phyloP scores from a whole-genome alignment of 2,113 vertebrate species.

The Ptychochromis oligacanthus region DNA sequence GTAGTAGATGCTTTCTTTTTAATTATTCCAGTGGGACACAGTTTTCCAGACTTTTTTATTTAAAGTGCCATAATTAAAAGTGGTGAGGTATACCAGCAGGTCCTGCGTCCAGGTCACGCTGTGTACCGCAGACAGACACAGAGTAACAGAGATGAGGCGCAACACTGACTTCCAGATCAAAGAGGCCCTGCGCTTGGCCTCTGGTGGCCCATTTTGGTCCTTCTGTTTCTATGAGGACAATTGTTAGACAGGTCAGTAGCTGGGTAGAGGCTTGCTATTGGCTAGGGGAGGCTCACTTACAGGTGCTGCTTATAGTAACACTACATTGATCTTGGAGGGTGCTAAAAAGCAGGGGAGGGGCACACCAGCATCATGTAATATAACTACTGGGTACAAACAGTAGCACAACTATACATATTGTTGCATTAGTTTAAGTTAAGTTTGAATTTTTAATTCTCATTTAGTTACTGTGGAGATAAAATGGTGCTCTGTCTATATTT shows the following conservation, averaged over 20 bases:
- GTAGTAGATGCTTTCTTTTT: neutral
- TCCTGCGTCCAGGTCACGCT: slow-evolving; percentile 70
- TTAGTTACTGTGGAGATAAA: neutral
- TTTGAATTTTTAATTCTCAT: neutral
- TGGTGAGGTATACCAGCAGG: slow-evolving; percentile 66
- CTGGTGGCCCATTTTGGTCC: slow-evolving; percentile 47
- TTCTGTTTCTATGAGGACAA: slow-evolving; percentile 62
- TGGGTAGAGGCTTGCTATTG: neutral
- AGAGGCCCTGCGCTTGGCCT: slow-evolving; percentile 47
- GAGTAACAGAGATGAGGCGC: slow-evolving; percentile 65
- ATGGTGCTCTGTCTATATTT: neutral
- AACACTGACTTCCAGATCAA: slow-evolving; percentile 75
- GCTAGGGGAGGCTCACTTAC: neutral
- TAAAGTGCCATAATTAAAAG: slow-evolving; percentile 10
- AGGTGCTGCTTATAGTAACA: neutral
- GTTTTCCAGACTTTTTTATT: neutral
- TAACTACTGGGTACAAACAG: neutral
- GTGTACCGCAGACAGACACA: slow-evolving; percentile 65
- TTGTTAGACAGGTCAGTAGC: slow-evolving; percentile 56
- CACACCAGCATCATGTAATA: neutral
- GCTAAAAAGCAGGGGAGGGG: slow-evolving; percentile 3
- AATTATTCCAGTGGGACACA: slow-evolving; percentile 1
- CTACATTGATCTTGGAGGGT: neutral
- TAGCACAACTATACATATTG: neutral
- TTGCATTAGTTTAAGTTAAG: neutral